Conservation (phyloP, 2,888 invertebrate species). For the Myopa testacea region DNA sequence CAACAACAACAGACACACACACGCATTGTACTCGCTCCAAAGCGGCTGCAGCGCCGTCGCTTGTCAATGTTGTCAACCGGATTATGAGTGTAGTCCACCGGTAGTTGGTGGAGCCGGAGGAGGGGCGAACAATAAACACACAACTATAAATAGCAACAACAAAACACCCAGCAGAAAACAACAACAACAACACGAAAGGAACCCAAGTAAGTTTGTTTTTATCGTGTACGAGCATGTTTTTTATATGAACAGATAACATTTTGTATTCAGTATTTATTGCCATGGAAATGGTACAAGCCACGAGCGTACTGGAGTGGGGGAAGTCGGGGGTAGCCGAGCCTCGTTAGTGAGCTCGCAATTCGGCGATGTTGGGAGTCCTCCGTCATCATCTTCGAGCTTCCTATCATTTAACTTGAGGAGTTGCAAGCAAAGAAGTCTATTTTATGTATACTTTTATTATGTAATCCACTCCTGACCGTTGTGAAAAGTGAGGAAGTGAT, state of each 20-base stretch:
- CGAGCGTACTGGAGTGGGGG: background rate
- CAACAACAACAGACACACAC: background rate
- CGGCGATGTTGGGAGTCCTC: no score
- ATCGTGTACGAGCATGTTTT: background rate
- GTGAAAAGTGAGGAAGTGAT: no score
- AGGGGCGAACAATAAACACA: background rate
- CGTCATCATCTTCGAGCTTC: no score
- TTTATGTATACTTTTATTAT: no score
- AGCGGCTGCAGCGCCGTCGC: constrained; percentile 5
- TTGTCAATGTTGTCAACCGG: constrained; percentile 31
- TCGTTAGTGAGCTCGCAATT: no score
- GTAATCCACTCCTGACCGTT: no score
- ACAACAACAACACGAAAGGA: background rate
- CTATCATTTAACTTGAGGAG: no score
- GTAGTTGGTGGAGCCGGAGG: background rate
- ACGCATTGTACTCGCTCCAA: constrained; percentile 2
- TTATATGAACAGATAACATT: background rate
- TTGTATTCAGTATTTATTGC: background rate
- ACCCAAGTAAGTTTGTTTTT: constrained; percentile 12
- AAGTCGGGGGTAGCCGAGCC: no score
- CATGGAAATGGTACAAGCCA: constrained; percentile 9
- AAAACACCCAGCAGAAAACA: background rate
- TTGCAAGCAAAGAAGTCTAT: no score
- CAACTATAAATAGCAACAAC: background rate
- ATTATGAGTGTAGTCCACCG: constrained; percentile 14